A percentile compares a stretch with the other conserved stretches of the same genome.
These are phyloP conservation scores for Geococcyx californianus DNA, from an alignment of 2,113 vertebrate genomes.

Conservation along the genomic window DNA sequence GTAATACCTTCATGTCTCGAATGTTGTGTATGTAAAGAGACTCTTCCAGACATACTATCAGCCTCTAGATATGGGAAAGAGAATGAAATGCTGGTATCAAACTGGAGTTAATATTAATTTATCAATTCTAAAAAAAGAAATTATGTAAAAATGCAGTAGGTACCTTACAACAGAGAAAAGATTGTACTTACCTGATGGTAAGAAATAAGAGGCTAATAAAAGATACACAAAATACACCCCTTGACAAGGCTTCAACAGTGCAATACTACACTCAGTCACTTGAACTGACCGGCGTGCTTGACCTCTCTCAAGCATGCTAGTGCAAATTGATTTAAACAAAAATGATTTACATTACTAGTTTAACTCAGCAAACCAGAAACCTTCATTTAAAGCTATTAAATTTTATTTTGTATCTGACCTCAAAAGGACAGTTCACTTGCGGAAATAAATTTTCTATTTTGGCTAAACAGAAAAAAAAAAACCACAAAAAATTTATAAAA, in stretches of 20 bases:
- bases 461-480: not conserved
- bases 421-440: not conserved
- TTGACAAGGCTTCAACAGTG: not conserved
- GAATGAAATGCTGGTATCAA: not conserved
- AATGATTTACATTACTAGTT: not conserved
- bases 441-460: not conserved
- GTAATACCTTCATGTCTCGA: slow-evolving; percentile 98
- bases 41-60: slow-evolving; percentile 98
- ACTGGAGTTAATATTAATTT: not conserved
- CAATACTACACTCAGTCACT: not conserved
- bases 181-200: not conserved
- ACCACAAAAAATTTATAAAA: not conserved
- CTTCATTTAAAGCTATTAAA: not conserved
- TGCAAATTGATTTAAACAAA: not conserved
- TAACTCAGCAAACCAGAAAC: not conserved
- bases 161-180: not conserved
- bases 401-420: not conserved
- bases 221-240: not conserved
- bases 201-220: not conserved
- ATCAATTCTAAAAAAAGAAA: not conserved
- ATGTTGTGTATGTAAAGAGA: slow-evolving; percentile 99
- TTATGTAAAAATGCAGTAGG: not conserved
- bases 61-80: slow-evolving; percentile 77
- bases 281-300: not conserved
- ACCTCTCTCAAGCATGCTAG: not conserved